Conservation (phyloP, 2,113 vertebrate genomes). For the Acrocephalus kingi region DNA sequence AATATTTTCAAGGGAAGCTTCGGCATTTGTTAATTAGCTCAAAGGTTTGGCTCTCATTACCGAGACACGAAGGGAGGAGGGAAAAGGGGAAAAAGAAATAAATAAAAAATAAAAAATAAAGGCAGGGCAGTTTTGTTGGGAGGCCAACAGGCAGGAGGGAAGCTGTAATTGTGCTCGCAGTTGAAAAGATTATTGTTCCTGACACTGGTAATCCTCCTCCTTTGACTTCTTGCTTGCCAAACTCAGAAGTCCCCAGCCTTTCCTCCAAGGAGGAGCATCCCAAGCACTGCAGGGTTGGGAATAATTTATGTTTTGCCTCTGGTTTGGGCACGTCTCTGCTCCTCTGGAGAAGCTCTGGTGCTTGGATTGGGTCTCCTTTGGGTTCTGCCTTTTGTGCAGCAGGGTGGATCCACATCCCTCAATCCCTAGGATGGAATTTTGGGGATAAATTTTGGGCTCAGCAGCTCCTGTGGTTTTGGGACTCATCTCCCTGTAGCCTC, state of each 20-base stretch:
- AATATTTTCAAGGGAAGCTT: conserved; percentile 29
- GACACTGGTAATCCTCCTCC: background rate
- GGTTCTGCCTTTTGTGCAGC: background rate
- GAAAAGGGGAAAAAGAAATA: background rate
- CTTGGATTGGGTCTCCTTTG: background rate
- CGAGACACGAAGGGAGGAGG: background rate
- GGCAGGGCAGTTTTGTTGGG: background rate
- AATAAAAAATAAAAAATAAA: background rate
- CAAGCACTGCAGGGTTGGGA: background rate
- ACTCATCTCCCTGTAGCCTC: rapidly evolving
- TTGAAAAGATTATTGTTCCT: conserved; percentile 38
- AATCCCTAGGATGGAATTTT: background rate
- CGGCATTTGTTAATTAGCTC: conserved; percentile 14
- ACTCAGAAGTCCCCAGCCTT: background rate
- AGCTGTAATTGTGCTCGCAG: background rate
- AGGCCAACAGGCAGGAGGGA: conserved; percentile 22
- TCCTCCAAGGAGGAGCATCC: background rate
- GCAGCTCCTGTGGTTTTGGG: rapidly evolving
- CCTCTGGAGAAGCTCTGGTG: background rate
- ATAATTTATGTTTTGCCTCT: background rate
- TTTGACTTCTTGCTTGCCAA: background rate
- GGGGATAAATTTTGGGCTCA: background rate
- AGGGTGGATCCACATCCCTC: background rate
- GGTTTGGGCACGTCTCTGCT: background rate
- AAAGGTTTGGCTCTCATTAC: conserved; percentile 46